These are phyloP conservation scores for Dolichoris vasculosae DNA, from an alignment of 1,140 invertebrate species.

Conservation along the genomic window DNA sequence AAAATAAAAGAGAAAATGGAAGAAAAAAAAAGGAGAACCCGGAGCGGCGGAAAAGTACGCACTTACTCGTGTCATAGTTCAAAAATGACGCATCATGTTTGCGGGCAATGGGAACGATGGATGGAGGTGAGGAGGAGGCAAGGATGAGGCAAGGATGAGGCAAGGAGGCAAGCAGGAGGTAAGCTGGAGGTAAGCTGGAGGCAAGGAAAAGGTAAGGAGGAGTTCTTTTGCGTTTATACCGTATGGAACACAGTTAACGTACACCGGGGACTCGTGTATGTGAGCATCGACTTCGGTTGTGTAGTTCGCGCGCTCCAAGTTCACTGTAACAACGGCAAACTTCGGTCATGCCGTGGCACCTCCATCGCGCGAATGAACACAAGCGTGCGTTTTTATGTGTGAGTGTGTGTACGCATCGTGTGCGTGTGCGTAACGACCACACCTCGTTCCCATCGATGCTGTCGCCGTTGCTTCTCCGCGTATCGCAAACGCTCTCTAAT, in stretches of 20 bases:
- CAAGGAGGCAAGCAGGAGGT: not conserved
- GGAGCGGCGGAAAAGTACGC: not conserved
- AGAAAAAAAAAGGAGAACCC: not conserved
- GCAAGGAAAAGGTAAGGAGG: not conserved
- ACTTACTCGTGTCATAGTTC: constrained; percentile 32
- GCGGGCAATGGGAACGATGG: not conserved
- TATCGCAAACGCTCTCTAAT: not conserved
- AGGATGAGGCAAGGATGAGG: not conserved
- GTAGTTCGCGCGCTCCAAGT: constrained; percentile 20
- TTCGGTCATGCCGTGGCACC: constrained; percentile 30
- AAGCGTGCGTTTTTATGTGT: too few species aligned
- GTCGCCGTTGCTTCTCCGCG: not conserved
- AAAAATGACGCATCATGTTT: constrained; percentile 25
- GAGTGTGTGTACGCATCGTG: not conserved
- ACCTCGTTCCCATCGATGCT: constrained; percentile 7
- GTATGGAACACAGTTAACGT: constrained; percentile 35
- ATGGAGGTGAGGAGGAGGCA: not conserved
- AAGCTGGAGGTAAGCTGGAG: not conserved
- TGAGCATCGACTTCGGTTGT: not conserved
- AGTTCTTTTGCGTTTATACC: constrained; percentile 9
- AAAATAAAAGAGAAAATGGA: not conserved
- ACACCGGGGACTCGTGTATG: not conserved
- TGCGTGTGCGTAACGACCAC: constrained; percentile 29
- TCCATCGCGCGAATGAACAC: not conserved
- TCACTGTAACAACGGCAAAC: constrained; percentile 20